Percentiles rank a stretch among this genome's conserved stretches.
Evolutionary conservation across 2,797 vertebrate species (phyloP).

Genomic region (Chloroceryle inda): DNA sequence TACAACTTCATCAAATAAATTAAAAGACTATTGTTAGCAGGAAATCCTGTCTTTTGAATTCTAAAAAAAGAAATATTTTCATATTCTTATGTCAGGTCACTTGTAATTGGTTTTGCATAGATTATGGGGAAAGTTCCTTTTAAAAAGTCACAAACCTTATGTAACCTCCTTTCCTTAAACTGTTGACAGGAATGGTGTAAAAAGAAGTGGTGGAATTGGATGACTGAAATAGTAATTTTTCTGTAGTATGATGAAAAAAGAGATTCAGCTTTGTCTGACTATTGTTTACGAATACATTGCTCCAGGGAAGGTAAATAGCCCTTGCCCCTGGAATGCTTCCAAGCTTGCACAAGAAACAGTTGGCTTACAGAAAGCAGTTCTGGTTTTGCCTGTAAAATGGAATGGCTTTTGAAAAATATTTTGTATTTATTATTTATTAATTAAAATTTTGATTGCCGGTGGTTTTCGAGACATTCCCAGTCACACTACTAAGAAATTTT

Average conservation of each 20-base stretch:
- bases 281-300: not conserved
- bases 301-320: not conserved
- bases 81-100: not conserved
- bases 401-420: not conserved
- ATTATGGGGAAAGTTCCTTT: not conserved
- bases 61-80: not conserved
- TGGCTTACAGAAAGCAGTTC: constrained; percentile 4
- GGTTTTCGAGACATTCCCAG: not conserved
- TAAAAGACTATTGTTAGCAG: not conserved
- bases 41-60: not conserved
- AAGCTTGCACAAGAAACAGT: not conserved
- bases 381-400: constrained; percentile 16
- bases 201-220: not conserved
- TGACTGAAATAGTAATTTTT: not conserved
- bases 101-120: not conserved
- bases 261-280: not conserved
- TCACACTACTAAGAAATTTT: not conserved
- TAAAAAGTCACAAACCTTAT: not conserved
- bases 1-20: not conserved
- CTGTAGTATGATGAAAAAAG: not conserved
- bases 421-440: not conserved
- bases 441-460: not conserved
- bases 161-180: not conserved
- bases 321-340: constrained; percentile 2
- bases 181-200: not conserved